Conservation (phyloP, 2,113 vertebrate genomes). For the Sturnus vulgaris region DNA sequence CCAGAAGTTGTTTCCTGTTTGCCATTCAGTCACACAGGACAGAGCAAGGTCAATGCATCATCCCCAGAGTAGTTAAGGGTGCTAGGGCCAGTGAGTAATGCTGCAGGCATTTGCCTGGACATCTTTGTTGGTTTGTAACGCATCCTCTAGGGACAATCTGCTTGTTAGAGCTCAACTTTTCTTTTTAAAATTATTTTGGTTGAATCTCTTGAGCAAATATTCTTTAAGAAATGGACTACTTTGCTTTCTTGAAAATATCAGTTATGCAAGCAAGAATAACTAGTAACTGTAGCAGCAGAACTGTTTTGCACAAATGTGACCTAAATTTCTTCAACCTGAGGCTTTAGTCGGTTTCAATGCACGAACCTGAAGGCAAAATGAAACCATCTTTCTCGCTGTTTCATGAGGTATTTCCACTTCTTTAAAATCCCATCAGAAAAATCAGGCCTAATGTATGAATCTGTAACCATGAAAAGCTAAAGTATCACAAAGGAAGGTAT, state of each 20-base stretch:
- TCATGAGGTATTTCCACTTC: not conserved
- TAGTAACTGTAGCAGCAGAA: not conserved
- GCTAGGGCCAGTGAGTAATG: not conserved
- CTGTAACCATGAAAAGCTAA: not conserved
- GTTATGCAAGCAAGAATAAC: constrained; percentile 3
- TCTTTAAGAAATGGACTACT: not conserved
- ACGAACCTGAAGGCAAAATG: not conserved
- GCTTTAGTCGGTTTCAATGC: not conserved
- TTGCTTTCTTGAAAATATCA: constrained; percentile 19
- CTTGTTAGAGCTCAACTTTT: not conserved
- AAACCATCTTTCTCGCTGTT: not conserved
- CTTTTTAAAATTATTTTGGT: not conserved
- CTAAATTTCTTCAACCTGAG: constrained; percentile 43
- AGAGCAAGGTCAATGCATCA: not conserved
- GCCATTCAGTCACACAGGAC: not conserved
- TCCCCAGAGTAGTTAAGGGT: not conserved
- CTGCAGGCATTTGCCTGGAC: not conserved
- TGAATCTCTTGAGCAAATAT: not conserved
- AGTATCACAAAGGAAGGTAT: not conserved
- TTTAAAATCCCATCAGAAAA: not conserved
- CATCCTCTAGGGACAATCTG: not conserved
- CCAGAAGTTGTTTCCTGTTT: not conserved
- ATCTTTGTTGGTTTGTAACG: not conserved
- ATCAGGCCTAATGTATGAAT: not conserved
- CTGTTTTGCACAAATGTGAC: constrained; percentile 28